phyloP scores from a whole-genome alignment of 2,888 invertebrate genomes.

The Tenthredo notha region DNA sequence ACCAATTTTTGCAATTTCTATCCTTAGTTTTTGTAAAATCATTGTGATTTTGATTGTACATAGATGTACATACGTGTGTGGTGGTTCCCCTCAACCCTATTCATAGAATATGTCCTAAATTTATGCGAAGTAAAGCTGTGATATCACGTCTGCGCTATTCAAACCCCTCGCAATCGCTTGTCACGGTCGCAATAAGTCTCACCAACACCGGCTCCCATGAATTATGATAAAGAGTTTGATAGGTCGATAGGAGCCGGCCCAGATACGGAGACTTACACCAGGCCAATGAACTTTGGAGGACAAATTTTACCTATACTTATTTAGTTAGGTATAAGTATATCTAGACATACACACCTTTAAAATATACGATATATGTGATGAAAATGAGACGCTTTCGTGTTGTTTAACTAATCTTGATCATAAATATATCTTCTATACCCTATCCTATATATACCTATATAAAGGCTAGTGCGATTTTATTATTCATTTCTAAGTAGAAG shows the following conservation, averaged over 20 bases:
- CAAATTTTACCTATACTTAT: constrained; percentile 47
- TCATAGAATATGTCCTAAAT: constrained; percentile 39
- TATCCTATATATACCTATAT: background rate
- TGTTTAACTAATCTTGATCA: constrained; percentile 14
- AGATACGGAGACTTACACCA: constrained; percentile 65
- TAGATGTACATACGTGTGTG: background rate
- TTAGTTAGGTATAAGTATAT: background rate
- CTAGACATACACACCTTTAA: background rate
- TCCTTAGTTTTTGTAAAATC: too few relatives aligned
- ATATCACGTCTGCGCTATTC: constrained; percentile 10
- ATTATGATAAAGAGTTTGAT: constrained; percentile 73
- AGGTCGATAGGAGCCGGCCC: constrained; percentile 69
- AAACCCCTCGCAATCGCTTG: constrained; percentile 47
- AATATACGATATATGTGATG: background rate
- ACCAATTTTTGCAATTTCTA: too few relatives aligned
- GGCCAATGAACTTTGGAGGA: constrained; percentile 69
- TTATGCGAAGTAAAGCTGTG: background rate
- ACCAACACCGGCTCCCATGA: constrained; percentile 60
- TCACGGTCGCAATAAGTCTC: constrained; percentile 45
- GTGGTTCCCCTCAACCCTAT: constrained; percentile 8
- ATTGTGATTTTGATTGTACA: too few relatives aligned
- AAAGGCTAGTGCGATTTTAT: background rate
- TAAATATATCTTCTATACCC: background rate
- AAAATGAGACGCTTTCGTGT: background rate
- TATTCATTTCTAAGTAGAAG: background rate